Conservation (phyloP, 2,888 invertebrate genomes). For the Eulithis testata region DNA sequence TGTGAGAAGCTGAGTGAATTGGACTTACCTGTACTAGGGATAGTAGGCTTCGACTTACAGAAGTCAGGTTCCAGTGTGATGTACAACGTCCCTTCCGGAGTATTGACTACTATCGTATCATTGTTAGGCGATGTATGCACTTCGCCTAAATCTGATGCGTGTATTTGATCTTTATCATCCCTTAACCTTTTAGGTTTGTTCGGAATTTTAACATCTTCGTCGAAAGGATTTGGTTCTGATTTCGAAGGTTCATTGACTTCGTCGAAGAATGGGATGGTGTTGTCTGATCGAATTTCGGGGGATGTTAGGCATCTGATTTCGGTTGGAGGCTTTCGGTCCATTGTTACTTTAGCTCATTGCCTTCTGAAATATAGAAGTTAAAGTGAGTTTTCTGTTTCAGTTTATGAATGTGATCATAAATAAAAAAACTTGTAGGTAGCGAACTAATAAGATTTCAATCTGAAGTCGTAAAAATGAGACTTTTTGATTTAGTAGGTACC, state of each 20-base stretch:
- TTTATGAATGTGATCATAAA: too few relatives aligned
- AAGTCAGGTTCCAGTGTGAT: slow-evolving; percentile 75
- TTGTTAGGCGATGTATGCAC: slow-evolving; percentile 69
- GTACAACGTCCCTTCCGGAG: slow-evolving; percentile 77
- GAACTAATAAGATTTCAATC: too few relatives aligned
- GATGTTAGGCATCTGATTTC: slow-evolving; percentile 73
- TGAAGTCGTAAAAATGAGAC: too few relatives aligned
- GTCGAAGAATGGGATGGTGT: slow-evolving; percentile 65
- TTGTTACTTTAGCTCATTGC: slow-evolving; percentile 65
- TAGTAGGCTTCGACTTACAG: slow-evolving; percentile 47
- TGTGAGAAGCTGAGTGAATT: too few relatives aligned
- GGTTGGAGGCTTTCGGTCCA: slow-evolving; percentile 54
- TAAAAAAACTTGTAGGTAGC: too few relatives aligned
- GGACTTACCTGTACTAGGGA: slow-evolving; percentile 34
- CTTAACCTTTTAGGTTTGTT: slow-evolving; percentile 39
- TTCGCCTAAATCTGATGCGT: slow-evolving; percentile 68
- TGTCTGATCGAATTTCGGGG: slow-evolving; percentile 58
- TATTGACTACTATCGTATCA: slow-evolving; percentile 77
- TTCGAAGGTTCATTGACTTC: slow-evolving; percentile 47
- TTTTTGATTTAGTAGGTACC: too few relatives aligned
- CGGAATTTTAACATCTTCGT: slow-evolving; percentile 35
- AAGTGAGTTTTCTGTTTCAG: neutral
- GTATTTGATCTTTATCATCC: slow-evolving; percentile 46
- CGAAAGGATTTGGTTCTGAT: slow-evolving; percentile 37
- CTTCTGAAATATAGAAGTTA: slow-evolving; percentile 55